Percentiles rank a stretch among this genome's conserved stretches.
These are phyloP conservation scores for Monomorium pharaonis DNA, from an alignment of 1,140 invertebrate species.

Conservation along the genomic window DNA sequence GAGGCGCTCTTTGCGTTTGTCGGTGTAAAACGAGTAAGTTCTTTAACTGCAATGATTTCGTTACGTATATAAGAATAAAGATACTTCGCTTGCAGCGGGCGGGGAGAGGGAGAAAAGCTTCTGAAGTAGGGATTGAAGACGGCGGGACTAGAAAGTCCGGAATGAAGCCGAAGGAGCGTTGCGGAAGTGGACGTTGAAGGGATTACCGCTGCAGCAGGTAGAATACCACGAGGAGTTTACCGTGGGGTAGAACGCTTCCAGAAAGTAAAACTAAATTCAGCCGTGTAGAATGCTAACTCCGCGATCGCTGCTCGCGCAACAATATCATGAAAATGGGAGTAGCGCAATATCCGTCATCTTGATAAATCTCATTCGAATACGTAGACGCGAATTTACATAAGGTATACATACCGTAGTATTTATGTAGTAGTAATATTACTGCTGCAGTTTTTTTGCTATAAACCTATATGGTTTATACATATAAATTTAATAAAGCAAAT, in stretches of 20 bases:
- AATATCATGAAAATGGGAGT: neutral
- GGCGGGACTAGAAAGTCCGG: conserved; percentile 46
- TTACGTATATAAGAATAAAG: conserved; percentile 54
- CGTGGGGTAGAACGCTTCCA: conserved; percentile 41
- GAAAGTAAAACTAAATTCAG: conserved; percentile 56
- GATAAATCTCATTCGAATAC: conserved; percentile 41
- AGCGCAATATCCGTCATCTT: conserved; percentile 18
- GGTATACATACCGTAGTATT: neutral
- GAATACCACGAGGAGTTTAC: conserved; percentile 53
- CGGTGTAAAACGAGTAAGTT: conserved; percentile 42
- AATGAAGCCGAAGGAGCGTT: conserved; percentile 48
- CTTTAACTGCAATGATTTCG: conserved; percentile 44
- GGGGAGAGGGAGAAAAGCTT: conserved; percentile 29
- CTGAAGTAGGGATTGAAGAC: conserved; percentile 56
- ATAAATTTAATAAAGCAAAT: neutral
- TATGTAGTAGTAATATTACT: neutral
- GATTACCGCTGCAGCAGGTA: conserved; percentile 41
- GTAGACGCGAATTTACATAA: conserved; percentile 9
- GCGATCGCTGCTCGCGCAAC: conserved; percentile 15
- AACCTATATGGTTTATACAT: neutral
- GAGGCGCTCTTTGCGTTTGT: conserved; percentile 1
- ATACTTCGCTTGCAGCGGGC: conserved; percentile 19
- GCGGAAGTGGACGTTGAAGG: conserved; percentile 57
- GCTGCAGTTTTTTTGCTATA: neutral
- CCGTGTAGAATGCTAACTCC: conserved; percentile 49